A percentile compares a stretch with the other conserved stretches of the same genome.
Conservation (phyloP, 2,113 vertebrate genomes). For the Stercorarius parasiticus region DNA sequence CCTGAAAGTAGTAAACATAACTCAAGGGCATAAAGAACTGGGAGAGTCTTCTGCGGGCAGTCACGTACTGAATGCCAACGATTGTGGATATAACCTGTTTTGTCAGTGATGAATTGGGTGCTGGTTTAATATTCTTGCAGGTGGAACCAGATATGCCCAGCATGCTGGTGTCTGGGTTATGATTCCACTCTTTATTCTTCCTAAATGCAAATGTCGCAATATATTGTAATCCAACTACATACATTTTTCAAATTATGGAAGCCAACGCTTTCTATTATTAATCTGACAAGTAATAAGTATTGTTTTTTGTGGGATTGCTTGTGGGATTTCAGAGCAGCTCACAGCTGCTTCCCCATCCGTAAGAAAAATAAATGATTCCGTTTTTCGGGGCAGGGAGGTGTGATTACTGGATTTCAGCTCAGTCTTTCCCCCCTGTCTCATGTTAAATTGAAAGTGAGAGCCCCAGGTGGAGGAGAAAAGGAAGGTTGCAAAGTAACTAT, state of each 20-base stretch:
- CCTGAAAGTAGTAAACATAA: background rate
- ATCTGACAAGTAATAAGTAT: background rate
- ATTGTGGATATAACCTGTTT: background rate
- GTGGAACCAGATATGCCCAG: background rate
- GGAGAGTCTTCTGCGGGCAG: background rate
- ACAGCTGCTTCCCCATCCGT: background rate
- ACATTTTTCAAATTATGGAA: background rate
- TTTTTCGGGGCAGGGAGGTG: background rate
- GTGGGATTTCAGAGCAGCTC: conserved; percentile 35
- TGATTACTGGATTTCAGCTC: conserved; percentile 45
- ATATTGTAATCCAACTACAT: background rate
- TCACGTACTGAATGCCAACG: background rate
- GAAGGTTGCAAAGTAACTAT: background rate
- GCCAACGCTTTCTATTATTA: background rate
- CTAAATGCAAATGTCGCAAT: background rate
- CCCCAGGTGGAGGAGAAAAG: conserved; percentile 3
- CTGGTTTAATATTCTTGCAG: conserved; percentile 4
- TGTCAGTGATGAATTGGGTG: background rate
- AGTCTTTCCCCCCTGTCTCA: background rate
- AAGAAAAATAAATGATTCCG: conserved; percentile 15
- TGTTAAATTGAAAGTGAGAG: conserved; percentile 47
- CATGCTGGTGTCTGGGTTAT: background rate
- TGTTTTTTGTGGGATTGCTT: background rate
- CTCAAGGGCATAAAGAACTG: background rate
- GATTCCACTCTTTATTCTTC: background rate